A percentile compares a stretch with the other conserved stretches of the same genome.
These are phyloP conservation scores for Folsomia manolachei DNA, from an alignment of 2,888 invertebrate genomes.

Conservation along the genomic window DNA sequence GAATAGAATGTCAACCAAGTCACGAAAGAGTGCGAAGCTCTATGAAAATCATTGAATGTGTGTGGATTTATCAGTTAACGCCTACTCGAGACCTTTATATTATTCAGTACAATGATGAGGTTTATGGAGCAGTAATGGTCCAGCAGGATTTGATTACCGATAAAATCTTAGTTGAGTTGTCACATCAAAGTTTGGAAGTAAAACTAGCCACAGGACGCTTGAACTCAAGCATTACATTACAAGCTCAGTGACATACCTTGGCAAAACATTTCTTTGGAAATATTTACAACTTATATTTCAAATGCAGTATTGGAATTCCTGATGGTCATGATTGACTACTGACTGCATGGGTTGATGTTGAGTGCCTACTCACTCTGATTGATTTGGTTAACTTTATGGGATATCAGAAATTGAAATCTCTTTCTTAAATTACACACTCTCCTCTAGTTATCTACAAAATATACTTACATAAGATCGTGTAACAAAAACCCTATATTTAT, in stretches of 20 bases:
- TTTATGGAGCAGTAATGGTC: not conserved
- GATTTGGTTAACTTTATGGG: not conserved
- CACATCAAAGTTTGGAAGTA: not conserved
- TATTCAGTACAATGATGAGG: not conserved
- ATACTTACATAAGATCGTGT: too few species aligned
- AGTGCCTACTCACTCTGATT: not conserved
- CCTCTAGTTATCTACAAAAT: too few species aligned
- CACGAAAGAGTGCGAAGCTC: too few species aligned
- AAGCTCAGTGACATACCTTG: too few species aligned
- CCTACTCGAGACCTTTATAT: not conserved
- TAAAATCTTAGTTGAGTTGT: conserved; percentile 6
- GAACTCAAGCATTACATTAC: not conserved
- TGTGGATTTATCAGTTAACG: conserved; percentile 3
- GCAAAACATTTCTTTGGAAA: too few species aligned
- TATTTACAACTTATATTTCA: not conserved
- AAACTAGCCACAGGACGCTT: not conserved
- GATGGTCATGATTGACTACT: not conserved
- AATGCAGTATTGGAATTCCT: not conserved
- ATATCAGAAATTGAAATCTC: too few species aligned
- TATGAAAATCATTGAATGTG: not conserved
- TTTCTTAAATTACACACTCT: too few species aligned
- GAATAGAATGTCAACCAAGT: not conserved
- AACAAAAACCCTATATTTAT: too few species aligned
- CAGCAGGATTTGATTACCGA: conserved; percentile 2
- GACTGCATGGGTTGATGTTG: not conserved